Evolutionary conservation across 2,797 vertebrate genomes (phyloP).

Genomic region (Nannoperca obscura): DNA sequence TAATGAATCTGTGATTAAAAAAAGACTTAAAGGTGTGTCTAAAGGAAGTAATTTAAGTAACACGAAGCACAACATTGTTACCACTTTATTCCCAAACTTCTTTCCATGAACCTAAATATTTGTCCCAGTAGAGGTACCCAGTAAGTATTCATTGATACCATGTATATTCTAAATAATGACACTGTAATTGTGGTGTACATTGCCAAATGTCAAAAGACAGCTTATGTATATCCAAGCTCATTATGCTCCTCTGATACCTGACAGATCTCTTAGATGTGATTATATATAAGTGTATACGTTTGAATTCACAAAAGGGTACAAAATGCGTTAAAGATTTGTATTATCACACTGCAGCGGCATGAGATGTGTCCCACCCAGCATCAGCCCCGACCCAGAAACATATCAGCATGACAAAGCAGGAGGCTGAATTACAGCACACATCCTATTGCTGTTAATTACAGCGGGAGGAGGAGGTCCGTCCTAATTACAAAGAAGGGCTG

Average conservation of each 20-base stretch:
- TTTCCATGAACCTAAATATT: neutral
- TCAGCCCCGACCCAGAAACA: conserved; percentile 42
- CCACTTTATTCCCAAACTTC: neutral
- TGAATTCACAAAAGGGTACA: neutral
- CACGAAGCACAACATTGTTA: neutral
- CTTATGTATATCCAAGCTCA: neutral
- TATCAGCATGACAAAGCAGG: conserved; percentile 71
- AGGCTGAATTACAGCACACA: conserved; percentile 73
- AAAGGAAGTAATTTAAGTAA: neutral
- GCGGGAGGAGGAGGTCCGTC: conserved; percentile 69
- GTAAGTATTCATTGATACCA: neutral
- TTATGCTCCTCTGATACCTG: neutral
- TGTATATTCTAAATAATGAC: neutral
- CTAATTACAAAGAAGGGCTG: conserved; percentile 81
- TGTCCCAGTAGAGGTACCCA: neutral
- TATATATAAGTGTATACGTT: neutral
- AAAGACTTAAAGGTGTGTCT: neutral
- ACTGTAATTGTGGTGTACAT: neutral
- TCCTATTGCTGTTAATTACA: conserved; percentile 79
- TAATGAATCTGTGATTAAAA: neutral
- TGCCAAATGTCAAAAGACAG: neutral
- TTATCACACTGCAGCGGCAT: conserved; percentile 19
- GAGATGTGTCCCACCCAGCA: conserved; percentile 59
- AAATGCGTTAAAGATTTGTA: neutral
- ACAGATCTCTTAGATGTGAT: neutral